Evolutionary conservation across 2,888 invertebrate genomes (phyloP).

Genomic region (Phengaris arion): DNA sequence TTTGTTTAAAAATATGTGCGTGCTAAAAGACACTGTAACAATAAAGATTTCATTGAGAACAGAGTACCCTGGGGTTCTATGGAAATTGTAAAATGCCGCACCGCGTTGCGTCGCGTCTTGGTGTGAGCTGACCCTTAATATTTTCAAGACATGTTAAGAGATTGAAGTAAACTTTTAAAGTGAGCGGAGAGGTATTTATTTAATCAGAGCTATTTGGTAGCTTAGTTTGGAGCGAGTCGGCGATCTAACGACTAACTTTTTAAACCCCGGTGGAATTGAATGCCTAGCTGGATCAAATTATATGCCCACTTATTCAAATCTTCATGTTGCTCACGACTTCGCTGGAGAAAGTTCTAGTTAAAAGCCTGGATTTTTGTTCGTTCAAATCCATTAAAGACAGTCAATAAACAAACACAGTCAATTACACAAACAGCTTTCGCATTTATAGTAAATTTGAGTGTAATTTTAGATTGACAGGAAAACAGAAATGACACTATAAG

Average conservation of each 20-base stretch:
- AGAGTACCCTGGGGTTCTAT: too few relatives aligned
- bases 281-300: constrained; percentile 8
- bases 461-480: too few relatives aligned
- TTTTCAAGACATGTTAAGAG: background rate
- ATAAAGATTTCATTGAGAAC: too few relatives aligned
- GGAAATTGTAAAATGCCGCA: too few relatives aligned
- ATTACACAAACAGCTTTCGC: too few relatives aligned
- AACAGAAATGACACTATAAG: too few relatives aligned
- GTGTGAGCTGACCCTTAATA: background rate
- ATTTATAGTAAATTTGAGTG: too few relatives aligned
- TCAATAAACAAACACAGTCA: too few relatives aligned
- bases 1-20: too few relatives aligned
- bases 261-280: constrained; percentile 9
- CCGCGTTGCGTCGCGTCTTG: background rate
- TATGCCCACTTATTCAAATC: background rate
- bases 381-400: too few relatives aligned
- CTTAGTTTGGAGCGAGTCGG: background rate
- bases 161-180: background rate
- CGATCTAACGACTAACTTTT: constrained; percentile 17
- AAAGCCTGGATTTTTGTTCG: background rate
- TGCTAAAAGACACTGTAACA: too few relatives aligned
- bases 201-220: constrained; percentile 7
- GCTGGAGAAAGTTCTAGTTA: background rate
- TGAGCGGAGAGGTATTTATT: background rate
- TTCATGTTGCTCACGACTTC: background rate